phyloP scores from a whole-genome alignment of 2,113 vertebrate genomes.

The Poeciliopsis turrubarensis region DNA sequence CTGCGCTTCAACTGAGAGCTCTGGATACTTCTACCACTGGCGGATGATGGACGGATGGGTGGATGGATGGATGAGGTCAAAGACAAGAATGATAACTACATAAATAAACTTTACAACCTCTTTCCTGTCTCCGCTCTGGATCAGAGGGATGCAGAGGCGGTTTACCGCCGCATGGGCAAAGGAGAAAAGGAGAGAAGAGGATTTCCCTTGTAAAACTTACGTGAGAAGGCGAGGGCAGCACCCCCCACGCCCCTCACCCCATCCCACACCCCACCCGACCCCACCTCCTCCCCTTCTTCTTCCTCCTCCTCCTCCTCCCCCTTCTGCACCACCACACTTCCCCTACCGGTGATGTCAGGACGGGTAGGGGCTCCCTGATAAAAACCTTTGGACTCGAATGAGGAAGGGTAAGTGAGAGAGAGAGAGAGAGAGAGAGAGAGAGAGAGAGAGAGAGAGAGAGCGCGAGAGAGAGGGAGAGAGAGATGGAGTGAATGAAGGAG shows the following conservation, averaged over 20 bases:
- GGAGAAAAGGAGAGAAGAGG: conserved; percentile 47
- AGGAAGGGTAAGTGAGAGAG: conserved; percentile 49
- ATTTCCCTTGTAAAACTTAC: conserved; percentile 70
- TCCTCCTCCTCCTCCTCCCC: background rate
- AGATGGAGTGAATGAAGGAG: conserved; percentile 20
- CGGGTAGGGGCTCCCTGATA: conserved; percentile 70
- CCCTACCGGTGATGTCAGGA: conserved; percentile 75
- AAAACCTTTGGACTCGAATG: conserved; percentile 63
- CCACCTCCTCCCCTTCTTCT: too few relatives aligned
- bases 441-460: conserved; percentile 32
- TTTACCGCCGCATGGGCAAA: background rate
- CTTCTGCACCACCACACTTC: conserved; percentile 43
- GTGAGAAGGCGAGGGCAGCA: conserved; percentile 51
- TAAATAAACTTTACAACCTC: conserved; percentile 43
- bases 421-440: conserved; percentile 18
- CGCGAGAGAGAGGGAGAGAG: conserved; percentile 32
- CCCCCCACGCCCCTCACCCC: background rate
- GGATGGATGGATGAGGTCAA: conserved; percentile 29
- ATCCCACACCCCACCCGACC: background rate
- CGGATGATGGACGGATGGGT: conserved; percentile 21
- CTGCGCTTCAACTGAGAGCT: background rate
- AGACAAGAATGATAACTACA: conserved; percentile 22
- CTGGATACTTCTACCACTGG: background rate
- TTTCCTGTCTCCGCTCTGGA: conserved; percentile 28
- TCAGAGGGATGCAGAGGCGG: conserved; percentile 32